Evolutionary conservation across 2,113 vertebrate species (phyloP).

Genomic region (Microtus richardsoni): DNA sequence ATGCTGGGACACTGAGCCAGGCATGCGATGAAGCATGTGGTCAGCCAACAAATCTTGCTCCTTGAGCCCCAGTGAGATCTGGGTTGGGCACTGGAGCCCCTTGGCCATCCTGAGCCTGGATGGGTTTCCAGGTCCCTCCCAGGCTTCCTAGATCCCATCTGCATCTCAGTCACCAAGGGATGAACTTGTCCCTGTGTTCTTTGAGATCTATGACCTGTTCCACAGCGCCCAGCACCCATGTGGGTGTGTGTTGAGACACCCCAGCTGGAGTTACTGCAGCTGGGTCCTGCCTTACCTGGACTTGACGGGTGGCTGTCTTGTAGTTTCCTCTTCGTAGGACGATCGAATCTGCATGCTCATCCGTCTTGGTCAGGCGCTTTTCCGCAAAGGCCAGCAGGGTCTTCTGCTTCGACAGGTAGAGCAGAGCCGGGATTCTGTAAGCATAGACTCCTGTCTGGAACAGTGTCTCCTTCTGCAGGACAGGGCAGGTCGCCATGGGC

Average conservation of each 20-base stretch:
- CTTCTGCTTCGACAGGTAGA: constrained; percentile 79
- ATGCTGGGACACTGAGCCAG: neutral
- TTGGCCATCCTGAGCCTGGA: neutral
- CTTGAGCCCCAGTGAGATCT: rapidly evolving
- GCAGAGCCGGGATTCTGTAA: constrained; percentile 86
- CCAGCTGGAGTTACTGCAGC: rapidly evolving
- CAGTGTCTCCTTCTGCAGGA: constrained; percentile 72
- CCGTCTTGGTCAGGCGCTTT: constrained; percentile 68
- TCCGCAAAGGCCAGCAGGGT: constrained; percentile 85
- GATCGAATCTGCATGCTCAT: constrained; percentile 81
- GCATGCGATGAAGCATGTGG: neutral
- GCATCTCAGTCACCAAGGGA: neutral
- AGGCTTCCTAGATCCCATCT: neutral
- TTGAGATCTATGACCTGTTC: too few species aligned
- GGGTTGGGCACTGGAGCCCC: neutral
- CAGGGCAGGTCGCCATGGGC: constrained; percentile 60
- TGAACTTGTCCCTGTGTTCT: rapidly evolving
- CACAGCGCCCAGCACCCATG: neutral
- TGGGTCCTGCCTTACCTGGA: constrained; percentile 74
- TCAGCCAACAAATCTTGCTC: neutral
- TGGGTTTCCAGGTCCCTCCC: neutral
- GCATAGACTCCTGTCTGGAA: constrained; percentile 57
- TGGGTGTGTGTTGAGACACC: rapidly evolving
- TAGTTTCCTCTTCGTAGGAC: constrained; percentile 80
- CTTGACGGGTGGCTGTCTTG: rapidly evolving